Evolutionary conservation across 1,140 invertebrate genomes (phyloP).

Genomic region (Heterodera schachtii): DNA sequence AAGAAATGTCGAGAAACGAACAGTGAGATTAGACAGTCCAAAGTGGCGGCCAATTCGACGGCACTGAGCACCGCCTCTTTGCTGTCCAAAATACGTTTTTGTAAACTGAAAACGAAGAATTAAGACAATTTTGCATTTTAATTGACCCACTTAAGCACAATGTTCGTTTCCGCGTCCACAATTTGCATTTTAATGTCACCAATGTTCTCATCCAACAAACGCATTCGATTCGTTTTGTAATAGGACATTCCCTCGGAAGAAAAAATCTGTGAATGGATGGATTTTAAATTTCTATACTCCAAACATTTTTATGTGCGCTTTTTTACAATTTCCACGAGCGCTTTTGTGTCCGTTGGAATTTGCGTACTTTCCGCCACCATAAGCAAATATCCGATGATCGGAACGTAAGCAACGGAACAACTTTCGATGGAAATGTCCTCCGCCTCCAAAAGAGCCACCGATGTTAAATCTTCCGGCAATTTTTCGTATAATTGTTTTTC

Average conservation of each 20-base stretch:
- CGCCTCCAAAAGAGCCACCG: conserved; percentile 54
- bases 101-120: conserved; percentile 49
- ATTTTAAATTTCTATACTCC: conserved; percentile 9
- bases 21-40: conserved; percentile 59
- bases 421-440: conserved; percentile 37
- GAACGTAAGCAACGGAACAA: conserved; percentile 59
- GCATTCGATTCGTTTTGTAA: conserved; percentile 54
- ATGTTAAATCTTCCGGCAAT: conserved; percentile 53
- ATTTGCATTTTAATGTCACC: conserved; percentile 63
- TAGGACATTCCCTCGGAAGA: conserved; percentile 42
- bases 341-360: conserved; percentile 20
- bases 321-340: conserved; percentile 36
- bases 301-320: not conserved
- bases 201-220: conserved; percentile 51
- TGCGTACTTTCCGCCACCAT: conserved; percentile 43
- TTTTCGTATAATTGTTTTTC: conserved; percentile 51
- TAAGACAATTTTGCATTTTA: not conserved
- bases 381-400: conserved; percentile 61
- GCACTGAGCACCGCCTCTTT: conserved; percentile 38
- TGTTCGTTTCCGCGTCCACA: conserved; percentile 61
- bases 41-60: conserved; percentile 48
- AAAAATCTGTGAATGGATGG: conserved; percentile 41
- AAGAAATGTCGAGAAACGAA: not conserved
- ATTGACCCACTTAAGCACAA: conserved; percentile 47
- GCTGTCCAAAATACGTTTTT: conserved; percentile 44